Evolutionary conservation across 2,888 invertebrate genomes (phyloP), one percentile per base, ranked within the genome.

Genomic region (Calameuta pallipes): DNA sequence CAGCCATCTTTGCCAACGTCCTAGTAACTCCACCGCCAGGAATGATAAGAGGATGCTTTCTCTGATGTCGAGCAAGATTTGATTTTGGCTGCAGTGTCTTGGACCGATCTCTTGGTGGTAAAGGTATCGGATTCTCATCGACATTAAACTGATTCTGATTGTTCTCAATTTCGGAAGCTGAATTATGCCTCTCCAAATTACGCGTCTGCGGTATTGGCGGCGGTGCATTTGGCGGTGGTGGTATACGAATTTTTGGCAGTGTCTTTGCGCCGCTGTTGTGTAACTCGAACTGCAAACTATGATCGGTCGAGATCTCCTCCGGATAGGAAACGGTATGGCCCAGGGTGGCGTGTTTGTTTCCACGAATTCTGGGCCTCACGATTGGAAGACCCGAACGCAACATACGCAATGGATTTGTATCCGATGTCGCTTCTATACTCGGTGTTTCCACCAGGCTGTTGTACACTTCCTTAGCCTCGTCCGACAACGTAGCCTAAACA

Each of bases 381-480:
- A 94, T 91, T 0, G 94, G 94, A 73, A 93, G 87, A 1, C 94
- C 94, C 13, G 94, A 93, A 69, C 94, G 92, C 77, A 96, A 91
- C 93, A 95, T 94, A 83, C 95, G 92, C 84, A 95, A 91, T 0
- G 95, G 95, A 90, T 95, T 95, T 35, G 91, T 89, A 35, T 91
- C 91, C 3, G 89, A 80, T 78, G 92, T 79, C 13, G 83, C 87
- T 84, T 91, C 91, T 76, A 89, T 83, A 87, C 83, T 88, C 9
- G 93, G 92, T 83, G 93, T 92, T 89, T 98, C 98, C 77, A 99
- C 97, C 76, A 99, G 93, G 86, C 97, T 96, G 88, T 97, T 96
- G 93, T 99, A 99, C 0, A 98, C 99, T 88, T 96, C 95, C 89
- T 97, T 97, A 74, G 98, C 97, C 91, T 98, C 97, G 87, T 96